Evolutionary conservation across 2,888 invertebrate species (phyloP), one percentile per base, ranked within the genome.

Genomic region (Artemia sp.): DNA sequence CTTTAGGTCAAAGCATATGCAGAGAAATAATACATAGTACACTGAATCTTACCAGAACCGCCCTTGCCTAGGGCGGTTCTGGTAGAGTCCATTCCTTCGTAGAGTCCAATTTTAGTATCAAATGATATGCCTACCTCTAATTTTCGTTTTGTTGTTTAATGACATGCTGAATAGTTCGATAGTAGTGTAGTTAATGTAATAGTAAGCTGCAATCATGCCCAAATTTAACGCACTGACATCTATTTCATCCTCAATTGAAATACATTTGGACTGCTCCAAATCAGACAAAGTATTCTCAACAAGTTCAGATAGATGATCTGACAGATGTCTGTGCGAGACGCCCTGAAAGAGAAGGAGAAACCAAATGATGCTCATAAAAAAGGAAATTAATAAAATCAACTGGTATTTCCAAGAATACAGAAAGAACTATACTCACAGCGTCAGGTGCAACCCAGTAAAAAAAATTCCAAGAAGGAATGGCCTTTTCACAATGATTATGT

Each of bases 131-230:
- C 24, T 58, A 58, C 64, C 96, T 12, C 95, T 86, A 72, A 97
- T 92, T 81, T 98, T 99, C 0, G 97, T 99, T 81, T 97, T 98
- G 75, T 85, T 91, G 74, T 94, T 96, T 68, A 99, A 81, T 0
- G 97, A 97, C 76, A 96, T 84, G 76, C 94, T 94, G 83, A 99
- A 99, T 74, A 99, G 81, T 79, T 98, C 98, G 71, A 98, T 98
- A 0, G 98, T 99, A 0, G 96, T 95, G 76, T 99, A 98, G 79
- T 97, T 96, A 76, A 98, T 98, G 80, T 98, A 98, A 79, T 99
- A 99, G 80, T 99, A 99, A 0, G 97, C 95, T 0, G 98, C 97
- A 78, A 99, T 99, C 96, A 99, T 98, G 76, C 98, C 98, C 77
- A 99, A 81, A 82, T 99, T 99, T 52, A 98, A 83, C 0, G 98